Percentiles rank a stretch among this genome's conserved stretches.
These are phyloP conservation scores for Flabesymbios commensalis DNA, from an alignment of 2,888 invertebrate species.

Conservation along the genomic window DNA sequence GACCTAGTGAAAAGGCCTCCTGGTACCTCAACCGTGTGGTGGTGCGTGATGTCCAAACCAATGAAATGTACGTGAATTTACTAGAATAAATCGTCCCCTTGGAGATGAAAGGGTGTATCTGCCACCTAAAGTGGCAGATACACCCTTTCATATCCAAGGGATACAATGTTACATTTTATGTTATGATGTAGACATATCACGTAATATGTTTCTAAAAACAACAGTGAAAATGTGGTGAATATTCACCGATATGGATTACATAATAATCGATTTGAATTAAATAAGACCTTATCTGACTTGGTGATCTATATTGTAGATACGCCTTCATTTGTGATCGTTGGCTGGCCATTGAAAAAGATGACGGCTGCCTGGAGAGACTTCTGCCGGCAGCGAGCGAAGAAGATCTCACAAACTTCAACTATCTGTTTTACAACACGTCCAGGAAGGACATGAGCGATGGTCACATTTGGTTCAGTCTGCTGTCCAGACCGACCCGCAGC, in stretches of 20 bases:
- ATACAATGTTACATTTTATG: too few species aligned
- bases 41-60: slow-evolving; percentile 59
- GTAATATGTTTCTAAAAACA: too few species aligned
- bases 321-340: slow-evolving; percentile 54
- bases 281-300: too few species aligned
- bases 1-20: slow-evolving; percentile 52
- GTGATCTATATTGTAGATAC: too few species aligned
- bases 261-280: too few species aligned
- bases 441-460: slow-evolving; percentile 58
- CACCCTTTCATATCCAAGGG: too few species aligned
- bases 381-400: slow-evolving; percentile 55
- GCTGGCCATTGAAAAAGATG: slow-evolving; percentile 60
- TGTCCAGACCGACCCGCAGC: slow-evolving; percentile 55
- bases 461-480: slow-evolving; percentile 63
- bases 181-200: too few species aligned
- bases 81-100: too few species aligned
- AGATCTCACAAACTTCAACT: slow-evolving; percentile 56
- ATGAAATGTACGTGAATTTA: slow-evolving; percentile 43
- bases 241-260: too few species aligned
- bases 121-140: too few species aligned
- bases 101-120: too few species aligned
- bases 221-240: too few species aligned
- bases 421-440: slow-evolving; percentile 53
- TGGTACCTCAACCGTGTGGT: slow-evolving; percentile 61
- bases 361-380: slow-evolving; percentile 60